phyloP scores from a whole-genome alignment of 2,113 vertebrate genomes.

The Leptocoma aspasia region DNA sequence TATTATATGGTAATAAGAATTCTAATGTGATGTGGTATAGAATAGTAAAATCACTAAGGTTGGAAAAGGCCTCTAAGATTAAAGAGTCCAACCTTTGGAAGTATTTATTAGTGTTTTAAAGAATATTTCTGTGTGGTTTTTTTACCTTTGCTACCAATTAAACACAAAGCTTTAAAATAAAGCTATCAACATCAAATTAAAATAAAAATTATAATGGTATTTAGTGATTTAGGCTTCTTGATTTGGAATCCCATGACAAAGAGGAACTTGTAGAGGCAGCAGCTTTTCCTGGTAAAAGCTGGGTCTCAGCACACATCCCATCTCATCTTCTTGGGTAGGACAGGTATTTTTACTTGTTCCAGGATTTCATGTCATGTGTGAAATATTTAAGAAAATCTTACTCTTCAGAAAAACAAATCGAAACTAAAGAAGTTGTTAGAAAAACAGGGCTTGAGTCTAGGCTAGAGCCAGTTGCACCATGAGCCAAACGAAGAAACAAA shows the following conservation, averaged over 20 bases:
- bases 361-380: not conserved
- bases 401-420: not conserved
- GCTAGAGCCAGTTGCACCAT: not conserved
- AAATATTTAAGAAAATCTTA: not conserved
- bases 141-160: not conserved
- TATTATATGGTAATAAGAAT: not conserved
- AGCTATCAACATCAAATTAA: not conserved
- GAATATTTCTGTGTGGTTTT: accelerated
- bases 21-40: not conserved
- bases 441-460: not conserved
- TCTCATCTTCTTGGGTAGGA: not conserved
- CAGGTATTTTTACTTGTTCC: not conserved
- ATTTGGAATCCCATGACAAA: not conserved
- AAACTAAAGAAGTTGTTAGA: not conserved
- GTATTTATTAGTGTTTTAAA: not conserved
- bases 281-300: not conserved
- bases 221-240: not conserved
- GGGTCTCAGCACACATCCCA: not conserved
- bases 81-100: not conserved
- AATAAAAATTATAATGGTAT: not conserved
- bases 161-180: not conserved
- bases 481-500: not conserved
- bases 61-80: not conserved
- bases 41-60: not conserved
- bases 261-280: not conserved